Base-by-base conservation (phyloP, 2,113 vertebrate species). In the Thymallus thymallus region DNA sequence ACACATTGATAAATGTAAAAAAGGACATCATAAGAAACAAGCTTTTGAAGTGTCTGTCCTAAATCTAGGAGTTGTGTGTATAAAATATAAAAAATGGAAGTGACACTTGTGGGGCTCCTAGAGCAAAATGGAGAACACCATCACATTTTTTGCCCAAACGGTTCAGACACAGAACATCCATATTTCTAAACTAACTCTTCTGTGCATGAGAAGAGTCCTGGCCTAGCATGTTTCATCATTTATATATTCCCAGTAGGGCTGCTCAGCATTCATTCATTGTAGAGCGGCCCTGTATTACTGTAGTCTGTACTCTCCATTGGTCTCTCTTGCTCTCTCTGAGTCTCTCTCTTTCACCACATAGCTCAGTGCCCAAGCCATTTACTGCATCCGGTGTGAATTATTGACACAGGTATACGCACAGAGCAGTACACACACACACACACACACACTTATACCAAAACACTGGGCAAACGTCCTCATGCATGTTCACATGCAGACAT, bases 311-410 rank as follows among this genome's bases (percentile, higher is more conserved):
- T n/a, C n/a, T n/a, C n/a, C 0, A 20, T 20, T 16, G 51, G 51
- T 20, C 62, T 63, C 60, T 23, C 45, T 1, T n/a, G n/a, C 32
- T 5, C 32, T 32, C 10, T 64, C 24, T 10, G 10, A 41, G 13
- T 30, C n/a, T 58, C 29, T 58, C 20, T 56, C 29, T 14, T 35
- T 35, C 35, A 35, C 7, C 35, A 69, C 75, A 12, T 30, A 51
- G 76, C 67, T 1, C 58, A 14, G 22, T 74, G 78, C 84, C 84
- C 71, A 35, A 86, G 78, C 82, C 82, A 84, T 90, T 89, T 89
- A 86, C 86, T 84, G 86, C 87, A 86, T 88, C 78, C 81, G 75
- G 75, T 84, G 80, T 92, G 87, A 92, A 92, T 92, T 87, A 92
- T 93, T 92, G 74, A 92, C 84, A 56, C 14, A 18, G 61, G 65